phyloP scores from a whole-genome alignment of 1,140 invertebrate genomes.

The Dufourea novaeangliae region DNA sequence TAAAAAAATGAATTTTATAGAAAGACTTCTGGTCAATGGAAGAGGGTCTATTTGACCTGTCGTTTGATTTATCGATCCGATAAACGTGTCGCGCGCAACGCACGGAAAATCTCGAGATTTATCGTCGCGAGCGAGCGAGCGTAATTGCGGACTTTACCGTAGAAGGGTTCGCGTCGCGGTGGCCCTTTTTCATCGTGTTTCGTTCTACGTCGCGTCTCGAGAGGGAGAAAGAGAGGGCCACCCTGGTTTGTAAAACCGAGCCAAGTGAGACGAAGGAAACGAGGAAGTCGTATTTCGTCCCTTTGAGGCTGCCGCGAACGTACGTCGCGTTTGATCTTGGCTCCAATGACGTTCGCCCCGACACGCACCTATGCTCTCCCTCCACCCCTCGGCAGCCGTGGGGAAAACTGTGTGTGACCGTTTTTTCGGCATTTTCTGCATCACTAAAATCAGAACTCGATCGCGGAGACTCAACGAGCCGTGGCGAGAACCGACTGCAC shows the following conservation, averaged over 20 bases:
- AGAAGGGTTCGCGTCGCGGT: conserved; percentile 14
- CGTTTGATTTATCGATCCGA: conserved; percentile 64
- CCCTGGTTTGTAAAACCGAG: conserved; percentile 26
- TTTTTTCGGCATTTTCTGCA: neutral
- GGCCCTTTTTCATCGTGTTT: conserved; percentile 2
- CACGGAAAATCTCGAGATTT: conserved; percentile 66
- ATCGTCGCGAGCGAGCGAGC: conserved; percentile 18
- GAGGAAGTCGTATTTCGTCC: conserved; percentile 61
- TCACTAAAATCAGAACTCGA: neutral
- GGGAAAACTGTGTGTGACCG: neutral
- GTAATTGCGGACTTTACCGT: conserved; percentile 17
- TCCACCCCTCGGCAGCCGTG: neutral
- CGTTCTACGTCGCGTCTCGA: neutral
- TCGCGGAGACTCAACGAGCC: neutral
- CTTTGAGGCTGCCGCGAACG: conserved; percentile 56
- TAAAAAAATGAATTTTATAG: too few species aligned
- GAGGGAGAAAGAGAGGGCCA: neutral
- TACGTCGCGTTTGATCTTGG: conserved; percentile 55
- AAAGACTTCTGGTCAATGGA: too few species aligned
- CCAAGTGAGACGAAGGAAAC: conserved; percentile 42
- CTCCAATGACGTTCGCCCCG: neutral
- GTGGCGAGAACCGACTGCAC: neutral
- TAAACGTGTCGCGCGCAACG: conserved; percentile 53
- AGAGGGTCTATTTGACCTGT: neutral
- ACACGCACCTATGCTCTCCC: neutral